Conservation (phyloP, 2,888 invertebrate genomes). For the Phrixothrix hirtus region DNA sequence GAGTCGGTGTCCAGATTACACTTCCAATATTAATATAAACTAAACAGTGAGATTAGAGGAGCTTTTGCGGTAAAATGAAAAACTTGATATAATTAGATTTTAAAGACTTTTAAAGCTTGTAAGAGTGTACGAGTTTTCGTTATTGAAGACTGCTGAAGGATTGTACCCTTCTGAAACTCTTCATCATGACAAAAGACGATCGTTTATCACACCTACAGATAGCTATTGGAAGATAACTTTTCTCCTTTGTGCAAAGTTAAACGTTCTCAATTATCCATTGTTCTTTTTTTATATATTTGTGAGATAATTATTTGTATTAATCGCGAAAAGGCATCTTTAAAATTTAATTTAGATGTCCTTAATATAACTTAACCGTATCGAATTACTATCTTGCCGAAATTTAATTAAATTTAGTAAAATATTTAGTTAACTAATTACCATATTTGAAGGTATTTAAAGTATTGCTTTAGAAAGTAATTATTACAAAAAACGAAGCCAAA, state of each 20-base stretch:
- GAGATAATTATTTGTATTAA: background rate
- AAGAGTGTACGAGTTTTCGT: conserved; percentile 29
- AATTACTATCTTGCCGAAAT: no score
- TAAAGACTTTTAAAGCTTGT: conserved; percentile 41
- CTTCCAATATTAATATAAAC: conserved; percentile 46
- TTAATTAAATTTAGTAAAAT: no score
- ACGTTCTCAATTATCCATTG: conserved; percentile 16
- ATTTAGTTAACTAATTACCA: no score
- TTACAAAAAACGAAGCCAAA: no score
- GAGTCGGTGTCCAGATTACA: conserved; percentile 43
- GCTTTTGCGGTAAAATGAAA: conserved; percentile 28
- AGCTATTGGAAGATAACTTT: conserved; percentile 38
- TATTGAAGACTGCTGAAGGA: conserved; percentile 38
- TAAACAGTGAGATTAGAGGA: conserved; percentile 39
- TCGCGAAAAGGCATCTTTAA: no score
- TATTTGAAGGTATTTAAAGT: no score
- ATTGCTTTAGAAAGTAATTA: no score
- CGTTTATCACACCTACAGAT: conserved; percentile 49
- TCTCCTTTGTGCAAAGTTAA: conserved; percentile 32
- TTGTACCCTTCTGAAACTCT: conserved; percentile 37
- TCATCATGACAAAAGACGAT: conserved; percentile 44
- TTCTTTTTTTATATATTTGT: conserved; percentile 2
- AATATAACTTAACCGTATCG: no score
- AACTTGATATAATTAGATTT: conserved; percentile 41
- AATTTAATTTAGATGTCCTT: no score